These are phyloP conservation scores for Molorchus minor DNA, from an alignment of 2,888 invertebrate genomes.

Conservation along the genomic window DNA sequence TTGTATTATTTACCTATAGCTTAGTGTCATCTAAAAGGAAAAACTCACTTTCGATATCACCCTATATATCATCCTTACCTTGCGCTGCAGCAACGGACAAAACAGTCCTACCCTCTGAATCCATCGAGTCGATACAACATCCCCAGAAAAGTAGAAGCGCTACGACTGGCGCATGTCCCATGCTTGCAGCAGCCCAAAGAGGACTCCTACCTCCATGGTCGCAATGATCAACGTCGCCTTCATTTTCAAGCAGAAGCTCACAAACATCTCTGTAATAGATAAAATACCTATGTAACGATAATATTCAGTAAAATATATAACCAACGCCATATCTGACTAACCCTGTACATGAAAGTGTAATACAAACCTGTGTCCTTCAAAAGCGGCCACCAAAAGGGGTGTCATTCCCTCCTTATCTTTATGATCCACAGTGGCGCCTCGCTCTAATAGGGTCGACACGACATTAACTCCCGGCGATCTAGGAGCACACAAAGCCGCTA, in stretches of 20 bases:
- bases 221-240: conserved; percentile 89
- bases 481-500: conserved; percentile 85
- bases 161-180: conserved; percentile 88
- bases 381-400: conserved; percentile 87
- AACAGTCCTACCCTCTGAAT: conserved; percentile 92
- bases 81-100: conserved; percentile 86
- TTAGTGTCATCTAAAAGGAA: too few relatives aligned
- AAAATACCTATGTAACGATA: not conserved
- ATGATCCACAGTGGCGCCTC: conserved; percentile 83
- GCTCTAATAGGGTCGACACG: conserved; percentile 79
- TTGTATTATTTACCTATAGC: too few relatives aligned
- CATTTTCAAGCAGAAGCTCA: conserved; percentile 89
- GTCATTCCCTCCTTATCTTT: conserved; percentile 89
- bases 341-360: not conserved
- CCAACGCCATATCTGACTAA: too few relatives aligned
- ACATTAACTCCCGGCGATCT: conserved; percentile 79
- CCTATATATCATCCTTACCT: too few relatives aligned
- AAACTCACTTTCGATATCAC: too few relatives aligned
- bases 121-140: conserved; percentile 93
- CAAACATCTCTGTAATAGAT: conserved; percentile 77
- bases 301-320: not conserved
- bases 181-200: conserved; percentile 92
- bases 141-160: conserved; percentile 93
- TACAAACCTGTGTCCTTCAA: conserved; percentile 87
- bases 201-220: conserved; percentile 86